Percentiles rank a stretch among this genome's conserved stretches.
phyloP scores from a whole-genome alignment of 2,113 vertebrate genomes.

The Pelecanoides urinatrix region DNA sequence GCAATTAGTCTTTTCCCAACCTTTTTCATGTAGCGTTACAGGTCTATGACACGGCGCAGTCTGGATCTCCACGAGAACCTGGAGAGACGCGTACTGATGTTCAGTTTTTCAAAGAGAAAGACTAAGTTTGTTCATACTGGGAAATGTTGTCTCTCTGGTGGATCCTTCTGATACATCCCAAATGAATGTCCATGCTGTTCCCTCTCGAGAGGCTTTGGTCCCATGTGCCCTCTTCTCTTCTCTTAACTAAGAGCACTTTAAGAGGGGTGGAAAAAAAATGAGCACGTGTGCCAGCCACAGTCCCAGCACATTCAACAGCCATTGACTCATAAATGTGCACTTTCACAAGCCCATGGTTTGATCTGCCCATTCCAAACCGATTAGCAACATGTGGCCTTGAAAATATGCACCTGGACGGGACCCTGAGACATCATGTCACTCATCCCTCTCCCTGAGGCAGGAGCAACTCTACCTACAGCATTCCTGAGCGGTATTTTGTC shows the following conservation, averaged over 20 bases:
- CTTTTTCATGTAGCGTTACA: accelerated
- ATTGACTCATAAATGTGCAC: neutral
- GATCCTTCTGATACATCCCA: neutral
- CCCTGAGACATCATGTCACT: accelerated
- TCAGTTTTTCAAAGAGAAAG: neutral
- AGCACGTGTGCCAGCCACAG: neutral
- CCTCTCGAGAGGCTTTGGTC: neutral
- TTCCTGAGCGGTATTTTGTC: neutral
- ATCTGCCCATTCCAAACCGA: neutral
- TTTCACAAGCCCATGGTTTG: neutral
- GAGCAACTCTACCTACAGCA: neutral
- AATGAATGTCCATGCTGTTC: accelerated
- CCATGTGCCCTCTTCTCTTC: neutral
- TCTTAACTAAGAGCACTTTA: neutral
- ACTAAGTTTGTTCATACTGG: neutral
- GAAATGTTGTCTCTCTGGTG: neutral
- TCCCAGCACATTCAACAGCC: neutral
- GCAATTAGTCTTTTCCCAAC: neutral
- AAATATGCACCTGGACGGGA: neutral
- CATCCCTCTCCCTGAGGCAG: neutral
- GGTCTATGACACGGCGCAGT: neutral
- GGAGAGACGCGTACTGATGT: accelerated
- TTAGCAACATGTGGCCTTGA: neutral
- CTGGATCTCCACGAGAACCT: neutral
- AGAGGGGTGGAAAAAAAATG: neutral